Percentiles rank a stretch among this genome's conserved stretches.
These are phyloP conservation scores for Drosophila sordidapex DNA, from an alignment of 2,888 invertebrate genomes.

Conservation along the genomic window DNA sequence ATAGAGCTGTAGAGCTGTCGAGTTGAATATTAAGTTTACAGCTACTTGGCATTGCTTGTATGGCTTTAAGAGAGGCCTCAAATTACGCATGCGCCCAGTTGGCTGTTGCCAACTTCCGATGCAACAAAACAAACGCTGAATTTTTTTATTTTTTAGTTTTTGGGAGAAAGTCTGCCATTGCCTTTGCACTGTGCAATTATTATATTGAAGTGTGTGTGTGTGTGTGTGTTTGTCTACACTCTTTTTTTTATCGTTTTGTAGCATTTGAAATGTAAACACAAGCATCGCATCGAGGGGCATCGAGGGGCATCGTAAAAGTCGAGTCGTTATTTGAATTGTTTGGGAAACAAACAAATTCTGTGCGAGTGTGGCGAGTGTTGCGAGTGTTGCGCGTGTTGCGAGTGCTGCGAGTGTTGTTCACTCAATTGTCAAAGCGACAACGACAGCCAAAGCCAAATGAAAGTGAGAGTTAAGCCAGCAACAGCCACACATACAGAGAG, in stretches of 20 bases:
- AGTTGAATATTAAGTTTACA: background rate
- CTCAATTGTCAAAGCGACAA: conserved; percentile 61
- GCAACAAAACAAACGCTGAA: conserved; percentile 11
- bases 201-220: conserved; percentile 25
- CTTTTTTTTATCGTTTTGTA: conserved; percentile 39
- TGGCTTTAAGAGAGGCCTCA: conserved; percentile 28
- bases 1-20: background rate
- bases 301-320: conserved; percentile 32
- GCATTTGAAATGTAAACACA: conserved; percentile 61
- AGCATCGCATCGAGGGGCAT: conserved; percentile 1
- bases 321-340: conserved; percentile 63
- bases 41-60: conserved; percentile 3
- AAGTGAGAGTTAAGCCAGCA: conserved; percentile 69
- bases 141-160: conserved; percentile 30
- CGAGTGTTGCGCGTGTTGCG: conserved; percentile 39
- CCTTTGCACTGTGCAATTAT: conserved; percentile 59
- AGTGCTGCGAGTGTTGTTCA: conserved; percentile 31
- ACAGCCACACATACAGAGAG: conserved; percentile 11
- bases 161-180: conserved; percentile 69
- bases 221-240: conserved; percentile 14
- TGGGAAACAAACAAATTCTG: conserved; percentile 73
- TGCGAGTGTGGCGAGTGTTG: conserved; percentile 61
- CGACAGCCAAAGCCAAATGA: conserved; percentile 52
- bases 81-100: conserved; percentile 71
- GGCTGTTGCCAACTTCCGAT: conserved; percentile 67